phyloP scores from a whole-genome alignment of 2,113 vertebrate species.

The Epinephelus moara region DNA sequence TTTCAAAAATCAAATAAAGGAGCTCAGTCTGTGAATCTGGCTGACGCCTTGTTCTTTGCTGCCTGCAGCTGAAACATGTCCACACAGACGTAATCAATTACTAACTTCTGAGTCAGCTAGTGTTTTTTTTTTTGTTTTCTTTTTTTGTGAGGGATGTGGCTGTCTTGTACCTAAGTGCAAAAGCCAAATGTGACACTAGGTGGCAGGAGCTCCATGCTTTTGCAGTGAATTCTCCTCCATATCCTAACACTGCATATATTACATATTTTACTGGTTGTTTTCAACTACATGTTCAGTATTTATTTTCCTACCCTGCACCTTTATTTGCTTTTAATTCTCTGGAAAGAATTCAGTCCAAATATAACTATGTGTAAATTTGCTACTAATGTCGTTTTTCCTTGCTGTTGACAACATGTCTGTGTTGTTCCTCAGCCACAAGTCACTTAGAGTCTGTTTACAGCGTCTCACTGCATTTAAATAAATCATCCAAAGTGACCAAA shows the following conservation, averaged over 20 bases:
- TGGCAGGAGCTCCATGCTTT: slow-evolving; percentile 56
- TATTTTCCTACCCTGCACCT: not conserved
- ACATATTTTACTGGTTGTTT: not conserved
- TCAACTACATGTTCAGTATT: not conserved
- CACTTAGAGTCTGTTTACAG: not conserved
- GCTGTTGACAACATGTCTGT: not conserved
- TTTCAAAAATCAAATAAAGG: too few species aligned
- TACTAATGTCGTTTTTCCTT: not conserved
- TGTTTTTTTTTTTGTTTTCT: not conserved
- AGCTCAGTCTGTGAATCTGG: too few species aligned
- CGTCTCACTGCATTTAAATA: not conserved
- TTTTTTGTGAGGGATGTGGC: not conserved
- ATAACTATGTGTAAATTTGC: not conserved
- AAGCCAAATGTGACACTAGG: slow-evolving; percentile 46
- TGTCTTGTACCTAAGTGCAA: not conserved
- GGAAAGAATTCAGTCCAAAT: not conserved
- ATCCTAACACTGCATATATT: not conserved
- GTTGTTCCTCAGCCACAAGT: not conserved
- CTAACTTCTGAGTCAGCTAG: not conserved
- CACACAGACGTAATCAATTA: not conserved
- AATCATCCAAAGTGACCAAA: not conserved
- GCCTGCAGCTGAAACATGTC: too few species aligned
- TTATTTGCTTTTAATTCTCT: not conserved
- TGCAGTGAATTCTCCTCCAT: not conserved
- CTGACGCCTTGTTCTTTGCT: too few species aligned